phyloP scores from a whole-genome alignment of 2,797 vertebrate species.

The Micromesistius poutassou region DNA sequence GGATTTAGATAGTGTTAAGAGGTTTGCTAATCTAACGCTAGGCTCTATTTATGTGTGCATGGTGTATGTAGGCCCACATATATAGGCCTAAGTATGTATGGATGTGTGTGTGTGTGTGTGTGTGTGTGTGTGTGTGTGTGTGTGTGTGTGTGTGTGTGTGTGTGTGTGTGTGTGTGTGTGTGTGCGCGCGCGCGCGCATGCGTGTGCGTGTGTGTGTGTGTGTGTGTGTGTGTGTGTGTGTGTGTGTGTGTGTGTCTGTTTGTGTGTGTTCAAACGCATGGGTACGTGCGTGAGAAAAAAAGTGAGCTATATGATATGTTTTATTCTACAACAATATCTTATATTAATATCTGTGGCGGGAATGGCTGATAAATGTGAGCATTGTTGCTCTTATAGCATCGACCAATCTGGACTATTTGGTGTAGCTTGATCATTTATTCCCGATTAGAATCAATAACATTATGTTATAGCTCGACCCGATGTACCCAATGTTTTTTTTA shows the following conservation, averaged over 20 bases:
- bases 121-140: slow-evolving; percentile 13
- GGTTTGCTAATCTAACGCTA: too few relatives aligned
- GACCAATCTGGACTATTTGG: too few relatives aligned
- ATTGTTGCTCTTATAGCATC: too few relatives aligned
- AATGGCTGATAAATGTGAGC: too few relatives aligned
- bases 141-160: slow-evolving; percentile 5
- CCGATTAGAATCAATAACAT: too few relatives aligned
- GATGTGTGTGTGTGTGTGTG: slow-evolving; percentile 9
- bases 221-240: too few relatives aligned
- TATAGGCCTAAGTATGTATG: slow-evolving; percentile 7
- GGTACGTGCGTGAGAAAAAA: not conserved
- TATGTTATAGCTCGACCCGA: not conserved
- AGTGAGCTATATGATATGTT: not conserved
- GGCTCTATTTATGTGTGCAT: slow-evolving; percentile 12
- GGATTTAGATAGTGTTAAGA: not conserved
- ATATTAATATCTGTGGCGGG: not conserved
- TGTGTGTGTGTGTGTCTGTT: too few relatives aligned
- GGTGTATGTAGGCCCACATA: slow-evolving; percentile 4
- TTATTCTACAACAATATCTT: not conserved
- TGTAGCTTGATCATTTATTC: too few relatives aligned
- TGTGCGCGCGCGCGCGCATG: slow-evolving; percentile 8
- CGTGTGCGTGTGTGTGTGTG: slow-evolving; percentile 1
- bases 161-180: slow-evolving; percentile 16
- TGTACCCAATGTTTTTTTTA: not conserved
- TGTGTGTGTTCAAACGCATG: too few relatives aligned